Evolutionary conservation across 1,140 invertebrate genomes (phyloP).

Genomic region (Telenomus remus): DNA sequence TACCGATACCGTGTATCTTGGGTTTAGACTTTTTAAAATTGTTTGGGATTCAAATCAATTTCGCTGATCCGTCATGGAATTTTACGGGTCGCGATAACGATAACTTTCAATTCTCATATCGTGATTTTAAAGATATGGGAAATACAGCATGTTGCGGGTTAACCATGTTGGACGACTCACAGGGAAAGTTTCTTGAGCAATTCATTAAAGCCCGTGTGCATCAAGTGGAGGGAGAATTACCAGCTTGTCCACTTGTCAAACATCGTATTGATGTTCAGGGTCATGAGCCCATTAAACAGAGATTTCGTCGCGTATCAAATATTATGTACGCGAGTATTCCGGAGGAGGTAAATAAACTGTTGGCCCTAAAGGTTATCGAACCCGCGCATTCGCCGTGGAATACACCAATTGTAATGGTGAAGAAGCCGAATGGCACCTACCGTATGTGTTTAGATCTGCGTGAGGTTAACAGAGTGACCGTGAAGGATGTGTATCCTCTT

Average conservation of each 20-base stretch:
- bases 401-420: conserved; percentile 52
- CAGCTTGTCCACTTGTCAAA: neutral
- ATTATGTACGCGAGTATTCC: neutral
- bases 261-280: neutral
- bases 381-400: conserved; percentile 17
- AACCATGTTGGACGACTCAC: neutral
- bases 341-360: conserved; percentile 1
- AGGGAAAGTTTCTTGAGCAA: neutral
- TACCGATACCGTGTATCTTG: neutral
- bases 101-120: neutral
- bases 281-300: neutral
- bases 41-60: neutral
- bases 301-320: neutral
- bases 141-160: too few relatives aligned
- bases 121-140: neutral
- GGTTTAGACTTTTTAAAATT: conserved; percentile 1
- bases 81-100: neutral
- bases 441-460: conserved; percentile 16
- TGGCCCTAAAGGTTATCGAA: neutral
- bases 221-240: neutral
- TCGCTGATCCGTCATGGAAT: neutral
- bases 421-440: conserved; percentile 5
- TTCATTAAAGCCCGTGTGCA: neutral
- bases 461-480: neutral
- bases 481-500: conserved; percentile 8